These are phyloP conservation scores for Brachyopa scutellaris DNA, from an alignment of 2,888 invertebrate species.

Conservation along the genomic window DNA sequence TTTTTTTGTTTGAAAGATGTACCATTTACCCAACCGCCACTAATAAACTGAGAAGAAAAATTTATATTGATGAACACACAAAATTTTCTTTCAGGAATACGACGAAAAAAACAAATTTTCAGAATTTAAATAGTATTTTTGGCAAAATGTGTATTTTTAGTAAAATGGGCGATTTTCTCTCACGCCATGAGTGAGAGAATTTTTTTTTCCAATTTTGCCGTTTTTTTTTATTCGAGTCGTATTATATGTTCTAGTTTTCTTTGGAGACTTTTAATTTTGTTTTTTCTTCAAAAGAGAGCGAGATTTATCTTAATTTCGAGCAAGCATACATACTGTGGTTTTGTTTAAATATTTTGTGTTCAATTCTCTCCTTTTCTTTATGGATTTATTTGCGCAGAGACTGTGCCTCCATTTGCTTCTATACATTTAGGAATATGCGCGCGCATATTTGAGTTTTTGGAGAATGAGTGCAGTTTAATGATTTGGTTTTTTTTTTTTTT, in stretches of 20 bases:
- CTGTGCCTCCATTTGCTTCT: conserved; percentile 36
- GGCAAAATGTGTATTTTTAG: conserved; percentile 74
- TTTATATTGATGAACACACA: conserved; percentile 55
- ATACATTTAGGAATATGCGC: conserved; percentile 38
- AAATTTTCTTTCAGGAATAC: conserved; percentile 42
- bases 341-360: conserved; percentile 9
- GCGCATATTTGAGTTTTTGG: conserved; percentile 48
- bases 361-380: conserved; percentile 9
- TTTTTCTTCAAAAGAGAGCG: background rate
- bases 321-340: background rate
- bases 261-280: conserved; percentile 34
- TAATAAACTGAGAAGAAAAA: conserved; percentile 56
- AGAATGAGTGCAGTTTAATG: background rate
- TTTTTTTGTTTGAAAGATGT: too few species aligned
- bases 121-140: conserved; percentile 73
- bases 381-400: conserved; percentile 44
- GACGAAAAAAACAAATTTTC: conserved; percentile 22
- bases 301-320: conserved; percentile 18
- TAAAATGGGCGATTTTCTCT: conserved; percentile 66
- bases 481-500: background rate
- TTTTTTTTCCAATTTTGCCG: background rate
- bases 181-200: conserved; percentile 51
- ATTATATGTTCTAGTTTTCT: conserved; percentile 25
- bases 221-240: conserved; percentile 35
- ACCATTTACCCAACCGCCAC: conserved; percentile 51